Conservation (phyloP, 2,113 vertebrate genomes). For the Charadrius vociferus region DNA sequence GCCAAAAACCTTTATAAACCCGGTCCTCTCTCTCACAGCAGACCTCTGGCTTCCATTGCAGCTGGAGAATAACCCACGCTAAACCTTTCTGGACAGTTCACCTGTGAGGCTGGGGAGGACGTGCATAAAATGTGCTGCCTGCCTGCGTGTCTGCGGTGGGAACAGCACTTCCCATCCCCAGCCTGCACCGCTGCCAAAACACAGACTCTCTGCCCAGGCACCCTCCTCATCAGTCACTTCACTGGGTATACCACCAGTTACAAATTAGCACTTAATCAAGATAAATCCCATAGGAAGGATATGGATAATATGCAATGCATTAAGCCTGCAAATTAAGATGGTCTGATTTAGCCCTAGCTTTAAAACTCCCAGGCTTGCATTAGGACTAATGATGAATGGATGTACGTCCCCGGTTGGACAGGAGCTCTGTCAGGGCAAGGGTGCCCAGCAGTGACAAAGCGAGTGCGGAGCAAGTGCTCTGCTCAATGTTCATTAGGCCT, state of each 20-base stretch:
- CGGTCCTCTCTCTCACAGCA: background rate
- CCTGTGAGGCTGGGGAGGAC: background rate
- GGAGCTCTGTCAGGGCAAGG: constrained; percentile 50
- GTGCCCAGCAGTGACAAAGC: constrained; percentile 54
- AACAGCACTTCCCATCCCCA: background rate
- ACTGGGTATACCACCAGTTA: constrained; percentile 53
- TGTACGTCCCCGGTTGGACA: constrained; percentile 32
- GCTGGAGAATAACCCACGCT: background rate
- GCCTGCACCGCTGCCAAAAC: background rate
- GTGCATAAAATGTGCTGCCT: background rate
- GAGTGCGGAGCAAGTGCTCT: background rate
- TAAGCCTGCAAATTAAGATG: constrained; percentile 66
- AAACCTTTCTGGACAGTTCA: background rate
- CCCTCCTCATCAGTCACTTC: constrained; percentile 64
- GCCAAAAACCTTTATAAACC: background rate
- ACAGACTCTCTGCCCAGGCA: constrained; percentile 32
- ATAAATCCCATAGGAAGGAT: constrained; percentile 68
- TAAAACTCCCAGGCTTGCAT: constrained; percentile 58
- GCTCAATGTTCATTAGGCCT: constrained; percentile 44
- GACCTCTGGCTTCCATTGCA: background rate
- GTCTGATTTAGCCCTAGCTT: constrained; percentile 54
- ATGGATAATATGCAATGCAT: constrained; percentile 66
- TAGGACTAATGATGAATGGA: constrained; percentile 65
- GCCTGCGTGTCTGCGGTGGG: background rate
- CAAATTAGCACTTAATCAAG: constrained; percentile 71